Evolutionary conservation across 2,888 invertebrate genomes (phyloP).

Genomic region (Oscheius sp.): DNA sequence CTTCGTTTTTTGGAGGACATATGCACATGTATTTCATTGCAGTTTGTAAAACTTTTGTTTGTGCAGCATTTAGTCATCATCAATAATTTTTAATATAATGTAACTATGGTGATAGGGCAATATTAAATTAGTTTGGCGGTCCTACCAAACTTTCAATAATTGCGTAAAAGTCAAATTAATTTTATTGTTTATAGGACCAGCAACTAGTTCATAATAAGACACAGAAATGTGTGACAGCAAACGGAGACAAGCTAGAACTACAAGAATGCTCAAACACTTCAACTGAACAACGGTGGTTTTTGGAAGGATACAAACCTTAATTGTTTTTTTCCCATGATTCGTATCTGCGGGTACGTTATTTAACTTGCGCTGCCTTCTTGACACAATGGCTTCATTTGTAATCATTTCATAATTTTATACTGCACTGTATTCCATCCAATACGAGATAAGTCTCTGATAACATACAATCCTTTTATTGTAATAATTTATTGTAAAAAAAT

Average conservation of each 20-base stretch:
- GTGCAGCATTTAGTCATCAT: no score
- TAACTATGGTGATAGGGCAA: conserved; percentile 5
- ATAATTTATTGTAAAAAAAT: conserved; percentile 1
- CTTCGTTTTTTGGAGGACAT: no score
- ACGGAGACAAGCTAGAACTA: conserved; percentile 15
- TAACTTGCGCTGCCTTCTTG: background rate
- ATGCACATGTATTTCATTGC: no score
- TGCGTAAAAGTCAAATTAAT: background rate
- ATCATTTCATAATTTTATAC: background rate
- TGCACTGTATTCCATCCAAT: conserved; percentile 2
- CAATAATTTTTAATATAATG: no score
- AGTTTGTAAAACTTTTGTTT: no score
- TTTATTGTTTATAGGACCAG: conserved; percentile 8
- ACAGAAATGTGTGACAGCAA: conserved; percentile 26
- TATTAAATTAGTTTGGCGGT: background rate
- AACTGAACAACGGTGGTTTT: conserved; percentile 24
- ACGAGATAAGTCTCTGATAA: background rate
- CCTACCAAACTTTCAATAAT: background rate
- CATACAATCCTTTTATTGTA: no score
- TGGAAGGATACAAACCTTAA: conserved; percentile 23
- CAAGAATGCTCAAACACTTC: conserved; percentile 12
- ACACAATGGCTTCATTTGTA: conserved; percentile 6
- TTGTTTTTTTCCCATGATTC: background rate
- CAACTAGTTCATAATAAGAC: conserved; percentile 31
- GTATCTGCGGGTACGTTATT: conserved; percentile 5